These are phyloP conservation scores for Willisornis vidua DNA, from an alignment of 2,113 vertebrate species.

Conservation along the genomic window DNA sequence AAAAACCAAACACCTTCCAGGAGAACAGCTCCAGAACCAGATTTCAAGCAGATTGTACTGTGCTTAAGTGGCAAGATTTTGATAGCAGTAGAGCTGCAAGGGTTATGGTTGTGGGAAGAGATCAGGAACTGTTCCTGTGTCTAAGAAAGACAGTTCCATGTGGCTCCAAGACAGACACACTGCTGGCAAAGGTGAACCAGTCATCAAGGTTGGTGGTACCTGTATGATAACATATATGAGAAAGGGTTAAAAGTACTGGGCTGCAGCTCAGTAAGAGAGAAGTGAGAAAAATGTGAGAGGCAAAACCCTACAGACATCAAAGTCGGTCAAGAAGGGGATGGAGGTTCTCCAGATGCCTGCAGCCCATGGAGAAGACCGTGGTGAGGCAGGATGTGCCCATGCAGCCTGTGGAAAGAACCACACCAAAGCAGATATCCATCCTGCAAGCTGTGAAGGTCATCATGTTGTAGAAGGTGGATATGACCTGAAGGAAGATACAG, in stretches of 20 bases:
- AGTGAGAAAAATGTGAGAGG: not conserved
- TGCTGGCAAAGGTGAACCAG: not conserved
- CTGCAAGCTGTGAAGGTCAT: not conserved
- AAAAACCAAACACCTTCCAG: accelerated
- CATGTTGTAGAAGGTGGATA: accelerated
- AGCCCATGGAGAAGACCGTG: not conserved
- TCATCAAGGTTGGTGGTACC: accelerated
- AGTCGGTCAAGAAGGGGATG: not conserved
- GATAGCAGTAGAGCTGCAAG: not conserved
- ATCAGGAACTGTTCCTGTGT: not conserved
- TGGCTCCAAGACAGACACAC: not conserved
- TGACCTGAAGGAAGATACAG: not conserved
- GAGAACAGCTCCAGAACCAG: not conserved
- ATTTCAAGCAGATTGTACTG: not conserved
- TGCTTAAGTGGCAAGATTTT: not conserved
- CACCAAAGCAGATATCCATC: not conserved
- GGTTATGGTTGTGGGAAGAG: not conserved
- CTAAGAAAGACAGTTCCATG: not conserved
- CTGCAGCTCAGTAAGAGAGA: not conserved
- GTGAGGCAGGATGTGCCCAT: not conserved
- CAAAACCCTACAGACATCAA: not conserved
- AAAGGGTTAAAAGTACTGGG: not conserved
- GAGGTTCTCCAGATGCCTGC: not conserved
- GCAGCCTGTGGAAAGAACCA: not conserved
- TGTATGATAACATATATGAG: not conserved